These are phyloP conservation scores for Cyrtodaria siliqua DNA, from an alignment of 2,888 invertebrate species.

Conservation along the genomic window DNA sequence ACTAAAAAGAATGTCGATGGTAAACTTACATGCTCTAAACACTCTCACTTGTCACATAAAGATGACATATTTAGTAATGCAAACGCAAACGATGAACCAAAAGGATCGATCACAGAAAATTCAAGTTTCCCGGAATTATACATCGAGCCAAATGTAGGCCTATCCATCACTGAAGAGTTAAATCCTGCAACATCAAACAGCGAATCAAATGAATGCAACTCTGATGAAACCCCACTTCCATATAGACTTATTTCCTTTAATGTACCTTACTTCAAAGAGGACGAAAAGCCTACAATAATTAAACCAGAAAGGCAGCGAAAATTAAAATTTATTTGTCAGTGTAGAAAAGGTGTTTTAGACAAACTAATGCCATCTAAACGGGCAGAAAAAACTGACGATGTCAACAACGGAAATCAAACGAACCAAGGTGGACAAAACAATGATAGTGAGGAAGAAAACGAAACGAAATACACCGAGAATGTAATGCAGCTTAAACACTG, in stretches of 20 bases:
- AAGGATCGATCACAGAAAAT: no score
- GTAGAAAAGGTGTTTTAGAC: neutral
- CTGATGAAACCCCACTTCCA: neutral
- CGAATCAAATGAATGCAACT: no score
- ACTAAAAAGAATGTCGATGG: no score
- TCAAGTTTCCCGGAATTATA: no score
- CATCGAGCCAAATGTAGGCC: no score
- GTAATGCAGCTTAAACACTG: no score
- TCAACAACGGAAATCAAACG: neutral
- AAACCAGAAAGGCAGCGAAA: neutral
- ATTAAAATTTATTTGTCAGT: constrained; percentile 19
- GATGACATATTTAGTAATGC: no score
- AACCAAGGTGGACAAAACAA: neutral
- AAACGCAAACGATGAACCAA: no score
- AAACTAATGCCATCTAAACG: constrained; percentile 9
- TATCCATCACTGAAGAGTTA: no score
- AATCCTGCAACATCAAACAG: no score
- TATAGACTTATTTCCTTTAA: constrained; percentile 38
- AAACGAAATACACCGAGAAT: neutral
- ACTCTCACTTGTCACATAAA: no score
- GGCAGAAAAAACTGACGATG: neutral
- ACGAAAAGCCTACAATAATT: neutral
- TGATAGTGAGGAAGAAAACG: neutral
- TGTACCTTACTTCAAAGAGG: constrained; percentile 39
- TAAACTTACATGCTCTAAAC: no score